Base-by-base conservation (phyloP, 1,140 invertebrate species). In the Neodiprion pinetum region DNA sequence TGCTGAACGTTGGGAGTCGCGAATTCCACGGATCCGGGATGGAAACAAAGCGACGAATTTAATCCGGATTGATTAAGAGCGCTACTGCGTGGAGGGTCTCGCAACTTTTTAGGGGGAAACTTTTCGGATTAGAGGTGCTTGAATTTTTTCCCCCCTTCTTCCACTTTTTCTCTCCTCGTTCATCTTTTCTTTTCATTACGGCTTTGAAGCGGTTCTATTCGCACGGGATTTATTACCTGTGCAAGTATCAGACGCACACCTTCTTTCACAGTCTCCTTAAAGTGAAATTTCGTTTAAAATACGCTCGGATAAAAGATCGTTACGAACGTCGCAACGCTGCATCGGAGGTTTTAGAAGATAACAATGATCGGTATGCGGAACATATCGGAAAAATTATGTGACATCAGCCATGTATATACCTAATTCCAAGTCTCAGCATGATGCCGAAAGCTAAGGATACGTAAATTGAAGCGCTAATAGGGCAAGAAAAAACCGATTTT, bases 51-150 rank as follows among this genome's bases (percentile, higher is more conserved):
- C 11, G n/a, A 61, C n/a, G 11, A 14, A 61, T 61, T 61, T 8
- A 61, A 61, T 61, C 53, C 53, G 53, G 53, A 61, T 61, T 61
- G 53, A 61, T 61, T 61, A 61, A 61, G 53, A 61, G 53, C 53
- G 53, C 53, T 61, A 14, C 53, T 61, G 53, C 53, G 53, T 61
- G 9, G 28, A 40, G 53, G 53, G 11, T 5, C 9, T 61, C 53
- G 53, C 28, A 3, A 61, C 53, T 61, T 61, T 61, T 61, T 61
- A 61, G 11, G 53, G n/a, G 8, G 11, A 61, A 61, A 61, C 53
- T 61, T 61, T 61, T 9, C 53, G 53, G 53, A 61, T 61, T 9
- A 61, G 53, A 61, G 53, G n/a, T 14, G 53, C 11, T 14, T 61
- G n/a, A 17, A 61, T 12, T 40, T 61, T 61, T 61, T 21, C 17